Evolutionary conservation across 2,888 invertebrate species (phyloP), one percentile per base, ranked within the genome.

Genomic region (Hydropsyche betteni): DNA sequence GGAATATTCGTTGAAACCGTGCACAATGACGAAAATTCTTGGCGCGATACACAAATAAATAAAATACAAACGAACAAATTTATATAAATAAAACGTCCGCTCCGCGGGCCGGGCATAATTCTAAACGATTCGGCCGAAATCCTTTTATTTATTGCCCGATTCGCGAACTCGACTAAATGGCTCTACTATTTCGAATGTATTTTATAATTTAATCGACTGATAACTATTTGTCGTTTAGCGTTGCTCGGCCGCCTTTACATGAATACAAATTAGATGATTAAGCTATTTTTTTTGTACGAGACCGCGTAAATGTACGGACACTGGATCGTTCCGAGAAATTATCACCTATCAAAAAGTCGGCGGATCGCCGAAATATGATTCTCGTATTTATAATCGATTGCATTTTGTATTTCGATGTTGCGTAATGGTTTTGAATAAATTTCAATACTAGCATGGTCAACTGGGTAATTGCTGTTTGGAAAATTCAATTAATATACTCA

Each of bases 1-100:
- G 68, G 75, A 75, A 70, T 70, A 44, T 61, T 69, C 58, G 51
- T 10, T 33, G 70, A n/a, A 36, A 38, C 50, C 16, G 16, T 36
- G 36, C 34, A 38, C 52, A 38, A 44, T 75, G 50, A 61, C 12
- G 52, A 64, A 34, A 36, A 64, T 64, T 64, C 64, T 64, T 64
- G 12, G 24, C 24, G 24, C 16, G 61, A 61, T 53, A 24, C 44
- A 58, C 16, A 58, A 24, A 58, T 12, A 64, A 33, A 64, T 36
- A 36, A 36, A 34, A 34, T 64, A 34, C 36, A 6, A 4, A 36
- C 34, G 10, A 8, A 10, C 6, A 44, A 44, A 44, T 44, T 8
- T 44, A 10, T 44, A 44, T 44, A 44, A 44, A 44, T 44, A 44
- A 24, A 44, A 44, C 44, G 6, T 10, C 44, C 44, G 44, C 44